Base-by-base conservation (phyloP, 2,113 vertebrate species). In the Clinocottus analis region DNA sequence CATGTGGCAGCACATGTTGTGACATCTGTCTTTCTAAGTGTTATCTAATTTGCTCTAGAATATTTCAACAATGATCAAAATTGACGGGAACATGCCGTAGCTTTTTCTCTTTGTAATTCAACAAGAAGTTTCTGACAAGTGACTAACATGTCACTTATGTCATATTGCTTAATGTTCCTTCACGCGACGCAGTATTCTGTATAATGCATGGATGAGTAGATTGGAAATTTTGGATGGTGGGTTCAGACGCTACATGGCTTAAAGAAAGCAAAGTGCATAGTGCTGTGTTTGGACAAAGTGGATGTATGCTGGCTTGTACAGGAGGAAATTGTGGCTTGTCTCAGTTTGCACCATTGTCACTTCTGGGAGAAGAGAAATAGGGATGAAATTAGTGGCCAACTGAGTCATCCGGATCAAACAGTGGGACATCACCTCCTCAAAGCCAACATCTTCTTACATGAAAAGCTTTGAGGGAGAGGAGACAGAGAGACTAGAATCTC, bases 21-120 rank as follows among this genome's bases (percentile, higher is more conserved):
- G 94, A 94, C 94, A 95, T 95, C 94, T 95, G 94, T 94, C 94
- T 93, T 91, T 93, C 85, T 94, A 94, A 93, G 93, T 93, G 94
- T 94, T 93, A 91, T 93, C 92, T 95, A 92, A 95, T 95, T 94
- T 95, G 92, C 93, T 79, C 90, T 75, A 73, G 90, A 91, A 94
- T 93, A 92, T 92, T 92, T 93, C 92, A 92, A 93, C 91, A 93
- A 93, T 94, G 93, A 94, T 95, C 92, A 89, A 92, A 94, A 92
- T 90, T 88, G 83, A 91, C 83, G 79, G 88, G 79, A 82, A 85
- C 83, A 77, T 90, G 89, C 82, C 80, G 82, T 67, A 59, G 72
- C 72, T 19, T 39, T 33, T 67, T 31, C 2, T 41, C 11, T 27
- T 64, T 19, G 58, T 55, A 21, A 62, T 67, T 65, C 60, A 37